A percentile compares a stretch with the other conserved stretches of the same genome.
These are phyloP conservation scores for Epinotia brunnichana DNA, from an alignment of 2,888 invertebrate species.

Conservation along the genomic window DNA sequence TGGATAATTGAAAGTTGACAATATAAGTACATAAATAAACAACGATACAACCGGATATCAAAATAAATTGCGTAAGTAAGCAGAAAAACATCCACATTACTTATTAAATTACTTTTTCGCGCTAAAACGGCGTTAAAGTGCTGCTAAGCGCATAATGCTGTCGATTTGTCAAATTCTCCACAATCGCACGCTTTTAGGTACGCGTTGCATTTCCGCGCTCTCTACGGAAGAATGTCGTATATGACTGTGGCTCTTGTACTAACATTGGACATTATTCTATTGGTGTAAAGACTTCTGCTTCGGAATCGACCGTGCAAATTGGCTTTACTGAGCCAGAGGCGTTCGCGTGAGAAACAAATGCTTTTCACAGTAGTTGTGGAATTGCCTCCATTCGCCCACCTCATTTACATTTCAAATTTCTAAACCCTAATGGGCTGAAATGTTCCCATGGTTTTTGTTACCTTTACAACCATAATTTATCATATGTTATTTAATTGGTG, in stretches of 20 bases:
- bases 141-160: conserved; percentile 24
- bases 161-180: conserved; percentile 40
- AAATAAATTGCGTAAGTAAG: conserved; percentile 1
- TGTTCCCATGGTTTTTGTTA: conserved; percentile 46
- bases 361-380: conserved; percentile 63
- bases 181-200: conserved; percentile 38
- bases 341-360: conserved; percentile 61
- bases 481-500: conserved; percentile 35
- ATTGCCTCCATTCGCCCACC: conserved; percentile 57
- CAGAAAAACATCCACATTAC: conserved; percentile 13
- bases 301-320: conserved; percentile 52
- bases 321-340: conserved; percentile 50
- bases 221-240: conserved; percentile 9
- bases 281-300: conserved; percentile 20
- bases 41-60: not conserved
- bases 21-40: conserved; percentile 1
- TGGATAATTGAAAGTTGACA: conserved; percentile 6
- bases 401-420: conserved; percentile 59
- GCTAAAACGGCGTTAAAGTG: conserved; percentile 25
- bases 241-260: not conserved
- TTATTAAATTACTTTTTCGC: conserved; percentile 21
- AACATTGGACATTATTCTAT: conserved; percentile 1
- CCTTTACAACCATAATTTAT: conserved; percentile 36
- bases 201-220: conserved; percentile 22
- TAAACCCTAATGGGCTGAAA: conserved; percentile 53